Evolutionary conservation across 2,888 invertebrate species (phyloP).

Genomic region (Microctonus brassicae): DNA sequence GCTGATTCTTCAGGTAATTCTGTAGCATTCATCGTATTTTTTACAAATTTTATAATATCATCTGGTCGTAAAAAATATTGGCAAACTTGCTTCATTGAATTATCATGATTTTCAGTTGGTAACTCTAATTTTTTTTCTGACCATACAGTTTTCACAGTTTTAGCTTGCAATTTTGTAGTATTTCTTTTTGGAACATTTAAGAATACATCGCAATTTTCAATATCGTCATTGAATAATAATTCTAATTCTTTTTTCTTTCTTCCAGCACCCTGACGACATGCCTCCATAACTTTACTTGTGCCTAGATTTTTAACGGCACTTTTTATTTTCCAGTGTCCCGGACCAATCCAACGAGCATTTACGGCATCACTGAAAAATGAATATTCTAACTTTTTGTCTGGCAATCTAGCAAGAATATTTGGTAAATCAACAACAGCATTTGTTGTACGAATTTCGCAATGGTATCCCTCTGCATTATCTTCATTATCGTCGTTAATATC

Average conservation of each 20-base stretch:
- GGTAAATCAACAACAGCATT: conserved; percentile 52
- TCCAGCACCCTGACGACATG: conserved; percentile 42
- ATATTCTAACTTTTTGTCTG: conserved; percentile 53
- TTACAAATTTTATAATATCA: conserved; percentile 27
- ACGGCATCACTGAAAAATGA: conserved; percentile 53
- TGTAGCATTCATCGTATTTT: conserved; percentile 33
- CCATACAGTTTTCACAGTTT: conserved; percentile 53
- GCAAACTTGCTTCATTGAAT: conserved; percentile 39
- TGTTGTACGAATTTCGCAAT: background rate
- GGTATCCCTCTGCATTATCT: conserved; percentile 42
- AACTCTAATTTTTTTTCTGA: conserved; percentile 50
- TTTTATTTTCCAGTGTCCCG: conserved; percentile 85
- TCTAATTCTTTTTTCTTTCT: conserved; percentile 48
- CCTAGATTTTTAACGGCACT: conserved; percentile 67
- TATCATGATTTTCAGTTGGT: conserved; percentile 51
- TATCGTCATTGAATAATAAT: conserved; percentile 34
- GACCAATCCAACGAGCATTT: conserved; percentile 80
- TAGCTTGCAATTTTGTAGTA: conserved; percentile 40
- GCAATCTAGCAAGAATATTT: conserved; percentile 40
- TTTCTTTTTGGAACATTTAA: conserved; percentile 20
- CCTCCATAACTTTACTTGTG: conserved; percentile 33
- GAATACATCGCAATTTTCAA: conserved; percentile 5
- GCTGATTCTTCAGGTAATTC: conserved; percentile 61
- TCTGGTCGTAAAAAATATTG: conserved; percentile 45
- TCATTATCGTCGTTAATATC: conserved; percentile 35